phyloP scores from a whole-genome alignment of 2,113 vertebrate species.

The Drymodes brunneopygia region DNA sequence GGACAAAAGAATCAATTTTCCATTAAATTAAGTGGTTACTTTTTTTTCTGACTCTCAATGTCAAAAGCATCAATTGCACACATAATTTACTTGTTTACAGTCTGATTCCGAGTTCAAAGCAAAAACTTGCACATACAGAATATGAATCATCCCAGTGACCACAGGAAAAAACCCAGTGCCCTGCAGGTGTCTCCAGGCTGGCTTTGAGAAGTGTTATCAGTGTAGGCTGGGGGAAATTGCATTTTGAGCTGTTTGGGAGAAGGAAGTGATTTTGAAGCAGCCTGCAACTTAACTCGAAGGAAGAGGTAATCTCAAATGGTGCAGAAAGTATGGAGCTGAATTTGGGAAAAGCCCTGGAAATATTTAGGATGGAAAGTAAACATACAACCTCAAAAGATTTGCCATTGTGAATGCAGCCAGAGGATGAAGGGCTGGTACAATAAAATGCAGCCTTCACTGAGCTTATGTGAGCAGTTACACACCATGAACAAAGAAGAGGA shows the following conservation, averaged over 20 bases:
- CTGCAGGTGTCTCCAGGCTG: background rate
- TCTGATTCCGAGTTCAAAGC: background rate
- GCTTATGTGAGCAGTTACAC: background rate
- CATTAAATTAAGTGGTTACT: background rate
- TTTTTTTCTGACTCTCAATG: background rate
- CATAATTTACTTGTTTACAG: background rate
- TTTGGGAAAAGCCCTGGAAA: background rate
- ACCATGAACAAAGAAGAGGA: background rate
- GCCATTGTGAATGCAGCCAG: background rate
- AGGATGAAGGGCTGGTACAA: background rate
- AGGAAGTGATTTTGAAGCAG: background rate
- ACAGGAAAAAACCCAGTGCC: background rate
- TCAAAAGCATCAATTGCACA: background rate
- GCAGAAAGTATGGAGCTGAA: background rate
- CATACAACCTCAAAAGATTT: accelerated
- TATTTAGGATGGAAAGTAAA: background rate
- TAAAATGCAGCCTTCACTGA: background rate
- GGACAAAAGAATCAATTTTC: background rate
- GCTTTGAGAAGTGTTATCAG: background rate
- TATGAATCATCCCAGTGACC: background rate
- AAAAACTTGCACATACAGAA: background rate
- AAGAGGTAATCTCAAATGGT: background rate
- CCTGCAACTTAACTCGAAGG: background rate
- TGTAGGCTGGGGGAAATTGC: background rate
- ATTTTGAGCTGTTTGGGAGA: background rate